Evolutionary conservation across 2,113 vertebrate species (phyloP).

Genomic region (Suncus etruscus): DNA sequence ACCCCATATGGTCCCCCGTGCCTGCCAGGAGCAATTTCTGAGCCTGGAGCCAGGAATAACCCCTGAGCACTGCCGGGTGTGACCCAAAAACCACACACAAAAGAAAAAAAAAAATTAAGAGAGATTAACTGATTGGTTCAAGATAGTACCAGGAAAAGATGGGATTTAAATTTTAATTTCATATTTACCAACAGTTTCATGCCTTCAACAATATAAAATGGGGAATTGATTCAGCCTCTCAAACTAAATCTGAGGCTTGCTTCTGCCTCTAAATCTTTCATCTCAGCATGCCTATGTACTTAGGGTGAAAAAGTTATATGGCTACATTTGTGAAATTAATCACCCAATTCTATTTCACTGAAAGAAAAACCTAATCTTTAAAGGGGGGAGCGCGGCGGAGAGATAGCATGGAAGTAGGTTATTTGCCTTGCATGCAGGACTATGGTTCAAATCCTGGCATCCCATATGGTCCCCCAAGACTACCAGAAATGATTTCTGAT

Average conservation of each 20-base stretch:
- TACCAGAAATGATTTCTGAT: no score
- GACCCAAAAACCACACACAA: no score
- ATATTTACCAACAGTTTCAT: slow-evolving; percentile 45
- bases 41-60: no score
- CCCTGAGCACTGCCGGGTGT: no score
- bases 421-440: no score
- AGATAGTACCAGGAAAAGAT: not conserved
- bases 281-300: not conserved
- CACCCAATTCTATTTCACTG: slow-evolving; percentile 45
- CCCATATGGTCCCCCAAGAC: no score
- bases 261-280: slow-evolving; percentile 1
- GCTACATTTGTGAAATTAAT: slow-evolving; percentile 33
- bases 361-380: no score
- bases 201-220: slow-evolving; percentile 41
- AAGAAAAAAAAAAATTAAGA: slow-evolving; percentile 38
- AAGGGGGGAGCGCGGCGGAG: no score
- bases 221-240: slow-evolving; percentile 3
- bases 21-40: no score
- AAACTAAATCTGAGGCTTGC: slow-evolving; percentile 18
- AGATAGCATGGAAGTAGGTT: no score
- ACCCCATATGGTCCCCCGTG: no score
- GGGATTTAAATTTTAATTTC: slow-evolving; percentile 9
- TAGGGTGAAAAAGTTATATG: not conserved
- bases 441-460: no score
- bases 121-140: not conserved